Base-by-base conservation (phyloP, 2,888 invertebrate genomes). In the Cephus sareptanus region DNA sequence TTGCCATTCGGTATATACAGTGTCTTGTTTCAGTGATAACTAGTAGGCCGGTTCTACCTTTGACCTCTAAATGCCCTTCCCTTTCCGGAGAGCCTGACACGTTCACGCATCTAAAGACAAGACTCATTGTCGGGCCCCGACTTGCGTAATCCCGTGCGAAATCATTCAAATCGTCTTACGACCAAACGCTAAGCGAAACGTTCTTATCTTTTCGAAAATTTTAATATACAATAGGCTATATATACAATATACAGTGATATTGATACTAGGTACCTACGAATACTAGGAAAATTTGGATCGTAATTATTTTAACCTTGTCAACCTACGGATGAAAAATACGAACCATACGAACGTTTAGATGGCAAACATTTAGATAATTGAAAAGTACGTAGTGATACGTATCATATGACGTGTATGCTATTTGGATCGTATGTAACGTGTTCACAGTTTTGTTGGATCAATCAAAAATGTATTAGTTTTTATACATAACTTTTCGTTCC, bases 1-100 rank as follows among this genome's bases (percentile, higher is more conserved):
- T 94, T 3, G 94, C 94, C 77, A 93, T 92, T 71, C 34, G 30
- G 0, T n/a, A 71, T 23, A 34, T 71, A 33, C 31, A n/a, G 71
- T 71, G 23, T 71, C 30, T 56, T 56, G 23, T 23, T 23, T 56
- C 23, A 15, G 23, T 56, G 56, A 23, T 56, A 23, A 40, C 23
- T 56, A 56, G 9, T 56, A 56, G 23, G 23, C 56, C 9, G 56
- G 56, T 56, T 56, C 9, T 56, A 23, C 23, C 56, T 56, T 23
- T 56, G 56, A 56, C 56, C 23, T 56, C 23, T 6, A 56, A 56
- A 23, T 3, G 56, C 56, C 56, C 56, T 56, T 56, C 9, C 56
- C 23, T 56, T 23, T 56, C 23, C 56, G 56, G 9, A 6, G 56
- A 56, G 23, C 56, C 23, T 23, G 56, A 56, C 40, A 40, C 23